A percentile compares a stretch with the other conserved stretches of the same genome.
Evolutionary conservation across 2,797 vertebrate genomes (phyloP).

Genomic region (Anisognathus igniventris): DNA sequence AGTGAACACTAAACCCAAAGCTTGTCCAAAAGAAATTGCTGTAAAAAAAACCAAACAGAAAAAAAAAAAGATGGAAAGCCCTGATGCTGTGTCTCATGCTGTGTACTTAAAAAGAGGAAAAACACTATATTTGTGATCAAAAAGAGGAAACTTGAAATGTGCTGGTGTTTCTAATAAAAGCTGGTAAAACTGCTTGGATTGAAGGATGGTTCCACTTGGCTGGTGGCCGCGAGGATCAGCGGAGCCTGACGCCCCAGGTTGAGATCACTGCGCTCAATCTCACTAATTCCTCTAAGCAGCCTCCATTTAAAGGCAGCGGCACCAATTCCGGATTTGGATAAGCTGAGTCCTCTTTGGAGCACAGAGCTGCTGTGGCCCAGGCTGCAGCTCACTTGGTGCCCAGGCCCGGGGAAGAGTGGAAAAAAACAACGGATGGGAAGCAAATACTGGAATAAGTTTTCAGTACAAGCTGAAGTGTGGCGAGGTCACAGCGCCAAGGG

Average conservation of each 20-base stretch:
- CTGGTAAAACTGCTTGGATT: conserved; percentile 74
- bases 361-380: neutral
- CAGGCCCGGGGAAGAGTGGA: neutral
- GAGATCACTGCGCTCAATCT: neutral
- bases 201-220: conserved; percentile 70
- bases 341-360: neutral
- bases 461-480: neutral
- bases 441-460: neutral
- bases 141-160: conserved; percentile 76
- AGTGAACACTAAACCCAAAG: conserved; percentile 40
- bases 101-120: conserved; percentile 68
- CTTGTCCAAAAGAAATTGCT: conserved; percentile 54
- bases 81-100: conserved; percentile 69
- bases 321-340: neutral
- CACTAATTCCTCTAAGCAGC: neutral
- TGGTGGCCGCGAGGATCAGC: conserved; percentile 24
- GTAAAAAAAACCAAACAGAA: neutral
- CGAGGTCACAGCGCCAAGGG: neutral
- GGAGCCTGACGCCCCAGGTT: neutral
- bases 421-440: neutral
- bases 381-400: neutral
- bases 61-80: conserved; percentile 40
- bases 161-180: conserved; percentile 79
- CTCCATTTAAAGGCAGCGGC: neutral
- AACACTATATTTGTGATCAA: conserved; percentile 75